These are phyloP conservation scores for Argynnis bischoffii DNA, from an alignment of 2,888 invertebrate genomes.

Conservation along the genomic window DNA sequence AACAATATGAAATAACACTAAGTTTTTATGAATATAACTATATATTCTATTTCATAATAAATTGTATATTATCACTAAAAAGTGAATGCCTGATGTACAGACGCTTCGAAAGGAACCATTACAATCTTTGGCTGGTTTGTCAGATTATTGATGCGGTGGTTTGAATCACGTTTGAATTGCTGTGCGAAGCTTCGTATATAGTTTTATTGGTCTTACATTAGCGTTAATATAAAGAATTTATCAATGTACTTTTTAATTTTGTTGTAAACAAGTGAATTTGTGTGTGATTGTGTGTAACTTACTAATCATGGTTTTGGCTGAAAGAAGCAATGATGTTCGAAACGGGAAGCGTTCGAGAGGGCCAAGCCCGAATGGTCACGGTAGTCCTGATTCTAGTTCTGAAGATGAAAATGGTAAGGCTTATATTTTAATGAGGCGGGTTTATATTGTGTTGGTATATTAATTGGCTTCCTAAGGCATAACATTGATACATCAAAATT, in stretches of 20 bases:
- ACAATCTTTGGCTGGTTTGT: conserved; percentile 64
- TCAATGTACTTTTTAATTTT: conserved; percentile 43
- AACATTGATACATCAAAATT: conserved; percentile 21
- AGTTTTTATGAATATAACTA: conserved; percentile 12
- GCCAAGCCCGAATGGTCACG: conserved; percentile 94
- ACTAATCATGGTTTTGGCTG: conserved; percentile 92
- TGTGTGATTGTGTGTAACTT: conserved; percentile 53
- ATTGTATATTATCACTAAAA: conserved; percentile 34
- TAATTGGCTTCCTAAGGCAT: conserved; percentile 29
- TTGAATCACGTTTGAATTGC: conserved; percentile 82
- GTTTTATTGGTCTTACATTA: conserved; percentile 50
- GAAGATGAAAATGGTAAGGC: conserved; percentile 91
- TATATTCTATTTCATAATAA: neutral
- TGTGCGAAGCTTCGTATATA: conserved; percentile 68
- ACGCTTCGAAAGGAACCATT: conserved; percentile 61
- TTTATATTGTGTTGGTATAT: conserved; percentile 12
- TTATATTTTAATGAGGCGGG: neutral
- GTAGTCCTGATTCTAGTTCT: conserved; percentile 90
- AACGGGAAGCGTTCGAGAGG: conserved; percentile 95
- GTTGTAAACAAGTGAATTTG: conserved; percentile 47
- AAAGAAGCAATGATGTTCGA: conserved; percentile 92
- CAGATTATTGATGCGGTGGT: conserved; percentile 83
- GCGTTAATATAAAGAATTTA: conserved; percentile 39
- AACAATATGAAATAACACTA: neutral
- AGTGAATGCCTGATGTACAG: conserved; percentile 70